Base-by-base conservation (phyloP, 2,888 invertebrate genomes). In the Alsophila aescularia region DNA sequence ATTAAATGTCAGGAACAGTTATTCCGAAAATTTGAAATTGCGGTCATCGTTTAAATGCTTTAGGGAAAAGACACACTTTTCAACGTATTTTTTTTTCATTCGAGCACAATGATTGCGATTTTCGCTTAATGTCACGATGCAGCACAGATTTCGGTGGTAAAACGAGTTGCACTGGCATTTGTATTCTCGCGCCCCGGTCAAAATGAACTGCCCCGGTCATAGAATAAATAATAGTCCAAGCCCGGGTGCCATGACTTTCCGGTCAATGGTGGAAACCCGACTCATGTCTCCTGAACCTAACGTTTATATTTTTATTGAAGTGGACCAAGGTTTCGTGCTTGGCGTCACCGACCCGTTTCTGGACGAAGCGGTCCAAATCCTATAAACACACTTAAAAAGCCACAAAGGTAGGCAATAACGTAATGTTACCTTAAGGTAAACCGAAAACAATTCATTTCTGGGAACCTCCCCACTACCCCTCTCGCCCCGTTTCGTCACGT, bases 391-490 rank as follows among this genome's bases (percentile, higher is more conserved):
- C 75, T 83, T 81, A 81, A 81, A 82, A 81, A 81, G 79, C 81
- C 77, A 79, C 83, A 81, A 83, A 85, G 82, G 81, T 82, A 83
- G 72, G 78, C 77, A 85, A 86, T 86, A 85, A 80, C 74, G 81
- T 79, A 81, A 86, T 84, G 79, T 79, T 80, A 78, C 83, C 80
- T 80, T 74, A 79, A 75, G 80, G 80, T 78, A 81, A 81, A 79
- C 83, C 78, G 77, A 83, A 85, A 87, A 87, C 87, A 87, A 87
- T 86, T 84, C 84, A 85, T 86, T 86, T 84, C 77, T 79, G 74
- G 64, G 70, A 66, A 68, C 66, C 52, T 49, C 70, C 39, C 35
- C 32, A 9, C 13, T 31, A 29, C 16, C 56, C 60, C 54, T 51
- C 51, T 43, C 54, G 12, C 34, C 7, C 36, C 50, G 50, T 42